phyloP scores from a whole-genome alignment of 2,113 vertebrate species.

The Amphilophus citrinellus region DNA sequence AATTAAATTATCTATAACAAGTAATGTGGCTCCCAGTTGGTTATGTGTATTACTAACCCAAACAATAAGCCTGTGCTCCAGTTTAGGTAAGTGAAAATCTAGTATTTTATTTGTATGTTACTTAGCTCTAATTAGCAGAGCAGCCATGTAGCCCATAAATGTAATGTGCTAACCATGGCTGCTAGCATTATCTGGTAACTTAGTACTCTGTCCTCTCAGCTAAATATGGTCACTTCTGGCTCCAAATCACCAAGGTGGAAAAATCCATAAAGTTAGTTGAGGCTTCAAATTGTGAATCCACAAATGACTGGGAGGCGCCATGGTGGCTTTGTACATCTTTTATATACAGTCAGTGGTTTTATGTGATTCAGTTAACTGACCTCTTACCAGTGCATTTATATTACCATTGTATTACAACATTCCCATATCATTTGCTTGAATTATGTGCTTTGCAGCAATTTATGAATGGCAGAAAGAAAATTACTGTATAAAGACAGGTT shows the following conservation, averaged over 20 bases:
- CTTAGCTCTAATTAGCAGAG: too few species aligned
- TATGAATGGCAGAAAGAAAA: not conserved
- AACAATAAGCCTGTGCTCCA: too few species aligned
- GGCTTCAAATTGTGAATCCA: not conserved
- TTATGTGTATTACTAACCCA: too few species aligned
- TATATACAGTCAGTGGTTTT: conserved; percentile 4
- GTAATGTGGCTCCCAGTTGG: not conserved
- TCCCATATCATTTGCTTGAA: not conserved
- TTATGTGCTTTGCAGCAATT: not conserved
- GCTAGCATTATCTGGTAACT: not conserved
- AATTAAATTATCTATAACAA: not conserved
- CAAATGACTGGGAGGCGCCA: not conserved
- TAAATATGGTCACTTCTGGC: not conserved
- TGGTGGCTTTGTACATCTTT: conserved; percentile 3
- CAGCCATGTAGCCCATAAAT: not conserved
- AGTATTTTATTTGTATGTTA: too few species aligned
- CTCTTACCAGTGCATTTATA: not conserved
- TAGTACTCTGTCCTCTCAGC: not conserved
- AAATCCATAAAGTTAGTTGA: not conserved
- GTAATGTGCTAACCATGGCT: not conserved
- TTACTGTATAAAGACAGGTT: not conserved
- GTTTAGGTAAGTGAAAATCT: too few species aligned
- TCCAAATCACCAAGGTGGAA: not conserved
- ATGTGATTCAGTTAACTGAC: not conserved
- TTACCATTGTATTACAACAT: not conserved